Evolutionary conservation across 2,797 vertebrate species (phyloP).

Genomic region (Manis javanica): DNA sequence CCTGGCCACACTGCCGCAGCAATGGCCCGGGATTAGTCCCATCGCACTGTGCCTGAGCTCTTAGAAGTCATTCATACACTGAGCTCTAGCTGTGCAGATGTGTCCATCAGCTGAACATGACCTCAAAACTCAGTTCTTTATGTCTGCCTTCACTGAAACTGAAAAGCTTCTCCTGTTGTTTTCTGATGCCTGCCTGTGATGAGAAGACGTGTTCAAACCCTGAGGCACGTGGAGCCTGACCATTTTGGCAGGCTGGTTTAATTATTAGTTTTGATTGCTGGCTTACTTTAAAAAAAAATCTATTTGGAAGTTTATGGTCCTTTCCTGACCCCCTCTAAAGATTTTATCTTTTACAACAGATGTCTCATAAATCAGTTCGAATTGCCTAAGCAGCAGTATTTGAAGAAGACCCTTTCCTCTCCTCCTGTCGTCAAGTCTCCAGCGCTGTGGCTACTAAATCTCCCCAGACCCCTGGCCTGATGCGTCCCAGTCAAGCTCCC

Average conservation of each 20-base stretch:
- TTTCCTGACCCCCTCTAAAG: slow-evolving; percentile 9
- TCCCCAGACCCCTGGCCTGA: background rate
- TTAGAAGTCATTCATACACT: background rate
- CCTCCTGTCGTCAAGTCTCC: background rate
- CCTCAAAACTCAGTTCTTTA: background rate
- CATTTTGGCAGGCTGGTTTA: background rate
- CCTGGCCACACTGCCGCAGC: background rate
- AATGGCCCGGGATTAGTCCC: background rate
- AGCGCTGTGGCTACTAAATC: background rate
- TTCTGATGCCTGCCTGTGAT: background rate
- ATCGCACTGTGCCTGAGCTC: background rate
- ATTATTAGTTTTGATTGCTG: slow-evolving; percentile 19
- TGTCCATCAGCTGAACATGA: background rate
- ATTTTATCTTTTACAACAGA: slow-evolving; percentile 46
- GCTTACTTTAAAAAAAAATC: background rate
- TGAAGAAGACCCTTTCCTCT: background rate
- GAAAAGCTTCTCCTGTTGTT: background rate
- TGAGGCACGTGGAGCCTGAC: background rate
- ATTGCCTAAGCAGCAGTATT: background rate
- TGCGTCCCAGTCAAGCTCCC: background rate
- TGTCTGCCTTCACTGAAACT: background rate
- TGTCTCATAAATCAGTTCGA: background rate
- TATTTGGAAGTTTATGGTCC: background rate
- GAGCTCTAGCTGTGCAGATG: background rate
- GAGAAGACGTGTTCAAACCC: background rate